Percentiles rank a stretch among this genome's conserved stretches.
Evolutionary conservation across 2,888 invertebrate species (phyloP).

Genomic region (Bombylius major): DNA sequence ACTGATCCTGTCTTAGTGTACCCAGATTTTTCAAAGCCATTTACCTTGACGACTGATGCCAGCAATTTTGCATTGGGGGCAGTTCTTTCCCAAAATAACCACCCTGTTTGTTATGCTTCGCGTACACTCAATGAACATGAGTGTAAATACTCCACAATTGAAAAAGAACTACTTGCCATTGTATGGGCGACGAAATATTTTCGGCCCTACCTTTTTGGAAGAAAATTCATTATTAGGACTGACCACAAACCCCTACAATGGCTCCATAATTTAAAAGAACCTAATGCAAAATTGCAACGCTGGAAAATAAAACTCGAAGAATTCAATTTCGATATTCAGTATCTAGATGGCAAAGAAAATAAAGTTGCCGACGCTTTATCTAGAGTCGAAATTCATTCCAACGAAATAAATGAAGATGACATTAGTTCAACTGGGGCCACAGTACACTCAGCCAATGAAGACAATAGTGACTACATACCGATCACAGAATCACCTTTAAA

Average conservation of each 20-base stretch:
- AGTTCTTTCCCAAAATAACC: not conserved
- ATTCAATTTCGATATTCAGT: slow-evolving; percentile 1
- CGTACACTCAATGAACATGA: slow-evolving; percentile 7
- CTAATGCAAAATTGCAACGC: slow-evolving; percentile 6
- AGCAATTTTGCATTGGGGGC: not conserved
- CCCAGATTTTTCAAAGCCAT: slow-evolving; percentile 1
- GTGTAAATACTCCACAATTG: slow-evolving; percentile 3
- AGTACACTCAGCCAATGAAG: slow-evolving; percentile 11
- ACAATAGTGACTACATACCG: slow-evolving; percentile 10
- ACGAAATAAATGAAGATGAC: not conserved
- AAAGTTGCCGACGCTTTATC: slow-evolving; percentile 5
- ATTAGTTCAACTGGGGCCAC: slow-evolving; percentile 8
- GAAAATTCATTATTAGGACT: slow-evolving; percentile 5
- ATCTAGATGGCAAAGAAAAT: not conserved
- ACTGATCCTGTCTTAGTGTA: not conserved
- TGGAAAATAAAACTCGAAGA: slow-evolving; percentile 8
- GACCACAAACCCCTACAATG: slow-evolving; percentile 9
- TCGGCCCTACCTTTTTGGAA: slow-evolving; percentile 6
- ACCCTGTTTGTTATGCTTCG: slow-evolving; percentile 3
- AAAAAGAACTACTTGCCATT: slow-evolving; percentile 7
- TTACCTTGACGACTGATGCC: not conserved
- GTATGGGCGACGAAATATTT: slow-evolving; percentile 4
- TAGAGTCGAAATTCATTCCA: slow-evolving; percentile 1
- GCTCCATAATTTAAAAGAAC: slow-evolving; percentile 9
- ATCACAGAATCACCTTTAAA: slow-evolving; percentile 9